Percentiles rank a stretch among this genome's conserved stretches.
phyloP scores from a whole-genome alignment of 2,113 vertebrate genomes.

The Ramphastos sulfuratus region DNA sequence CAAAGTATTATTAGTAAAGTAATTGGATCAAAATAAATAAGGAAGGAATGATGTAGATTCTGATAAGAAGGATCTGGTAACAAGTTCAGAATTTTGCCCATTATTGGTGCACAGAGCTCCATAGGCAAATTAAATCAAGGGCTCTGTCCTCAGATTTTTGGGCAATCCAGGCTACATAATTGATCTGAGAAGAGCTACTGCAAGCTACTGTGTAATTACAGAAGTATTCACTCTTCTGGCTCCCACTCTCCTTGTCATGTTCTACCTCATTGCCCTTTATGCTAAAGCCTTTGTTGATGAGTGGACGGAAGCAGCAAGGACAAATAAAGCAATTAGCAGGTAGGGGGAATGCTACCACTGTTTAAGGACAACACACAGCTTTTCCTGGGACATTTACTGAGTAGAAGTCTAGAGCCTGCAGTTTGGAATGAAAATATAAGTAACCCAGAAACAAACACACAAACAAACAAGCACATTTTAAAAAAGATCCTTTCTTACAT shows the following conservation, averaged over 20 bases:
- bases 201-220: slow-evolving; percentile 84
- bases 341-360: slow-evolving; percentile 73
- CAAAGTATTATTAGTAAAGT: not conserved
- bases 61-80: slow-evolving; percentile 46
- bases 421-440: slow-evolving; percentile 45
- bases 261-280: slow-evolving; percentile 85
- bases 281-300: slow-evolving; percentile 81
- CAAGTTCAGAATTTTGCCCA: slow-evolving; percentile 43
- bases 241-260: slow-evolving; percentile 78
- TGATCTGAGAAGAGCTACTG: slow-evolving; percentile 83
- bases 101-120: slow-evolving; percentile 51
- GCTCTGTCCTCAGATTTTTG: slow-evolving; percentile 74
- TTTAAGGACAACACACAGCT: slow-evolving; percentile 71
- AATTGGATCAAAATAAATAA: slow-evolving; percentile 49
- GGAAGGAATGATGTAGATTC: slow-evolving; percentile 19
- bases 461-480: not conserved
- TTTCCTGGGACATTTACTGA: slow-evolving; percentile 64
- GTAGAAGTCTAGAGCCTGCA: slow-evolving; percentile 65
- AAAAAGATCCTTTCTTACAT: not conserved
- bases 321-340: slow-evolving; percentile 86
- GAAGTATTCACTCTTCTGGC: slow-evolving; percentile 80
- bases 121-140: slow-evolving; percentile 74
- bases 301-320: slow-evolving; percentile 79
- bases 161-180: slow-evolving; percentile 82
- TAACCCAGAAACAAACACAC: slow-evolving; percentile 27